Percentiles rank a stretch among this genome's conserved stretches.
phyloP scores from a whole-genome alignment of 2,113 vertebrate genomes.

The Mirounga angustirostris region DNA sequence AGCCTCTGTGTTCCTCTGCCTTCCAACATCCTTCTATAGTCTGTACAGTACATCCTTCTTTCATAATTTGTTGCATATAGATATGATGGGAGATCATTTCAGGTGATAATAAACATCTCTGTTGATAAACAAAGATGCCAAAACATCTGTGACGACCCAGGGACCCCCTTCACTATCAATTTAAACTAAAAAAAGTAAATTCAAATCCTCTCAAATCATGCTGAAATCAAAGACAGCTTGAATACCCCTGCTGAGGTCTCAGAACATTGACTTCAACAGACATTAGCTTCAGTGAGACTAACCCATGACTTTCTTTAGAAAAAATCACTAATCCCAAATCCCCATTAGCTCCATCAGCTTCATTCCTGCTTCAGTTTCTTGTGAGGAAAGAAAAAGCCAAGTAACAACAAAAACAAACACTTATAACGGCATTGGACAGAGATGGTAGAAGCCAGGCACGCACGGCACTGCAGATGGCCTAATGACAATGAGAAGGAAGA shows the following conservation, averaged over 20 bases:
- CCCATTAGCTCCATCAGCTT: background rate
- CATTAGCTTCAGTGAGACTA: background rate
- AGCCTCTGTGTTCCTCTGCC: background rate
- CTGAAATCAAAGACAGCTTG: conserved; percentile 13
- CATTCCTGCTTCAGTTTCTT: background rate
- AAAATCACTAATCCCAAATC: background rate
- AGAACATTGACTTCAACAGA: background rate
- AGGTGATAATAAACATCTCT: background rate
- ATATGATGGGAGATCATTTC: background rate
- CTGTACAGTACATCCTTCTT: background rate
- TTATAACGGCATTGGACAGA: conserved; percentile 41
- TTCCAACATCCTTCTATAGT: background rate
- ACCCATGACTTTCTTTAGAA: background rate
- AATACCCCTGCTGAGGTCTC: background rate
- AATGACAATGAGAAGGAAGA: background rate
- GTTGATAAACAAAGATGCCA: background rate
- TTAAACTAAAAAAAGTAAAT: conserved; percentile 36
- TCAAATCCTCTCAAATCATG: background rate
- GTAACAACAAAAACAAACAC: background rate
- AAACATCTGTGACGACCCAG: background rate
- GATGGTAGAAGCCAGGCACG: background rate
- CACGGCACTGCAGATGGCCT: background rate
- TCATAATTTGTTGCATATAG: background rate
- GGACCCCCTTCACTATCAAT: background rate
- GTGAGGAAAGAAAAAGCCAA: background rate